These are phyloP conservation scores for Crocodylus rhombifer DNA, from an alignment of 2,797 vertebrate species.

Conservation along the genomic window DNA sequence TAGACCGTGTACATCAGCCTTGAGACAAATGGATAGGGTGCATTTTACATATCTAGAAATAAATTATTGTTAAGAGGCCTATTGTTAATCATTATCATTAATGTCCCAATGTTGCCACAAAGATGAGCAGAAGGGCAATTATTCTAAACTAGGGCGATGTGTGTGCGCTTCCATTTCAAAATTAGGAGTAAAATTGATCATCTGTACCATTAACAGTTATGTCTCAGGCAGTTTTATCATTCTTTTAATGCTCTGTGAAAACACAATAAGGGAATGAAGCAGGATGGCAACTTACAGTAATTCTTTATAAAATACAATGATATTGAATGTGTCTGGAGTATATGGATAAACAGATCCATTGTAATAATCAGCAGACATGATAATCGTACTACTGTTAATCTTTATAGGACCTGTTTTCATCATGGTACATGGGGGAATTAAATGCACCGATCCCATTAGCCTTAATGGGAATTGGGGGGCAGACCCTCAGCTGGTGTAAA, in stretches of 20 bases:
- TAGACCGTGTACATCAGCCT: background rate
- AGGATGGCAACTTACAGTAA: conserved; percentile 51
- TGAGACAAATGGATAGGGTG: conserved; percentile 29
- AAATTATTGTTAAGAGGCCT: conserved; percentile 48
- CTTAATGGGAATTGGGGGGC: conserved; percentile 25
- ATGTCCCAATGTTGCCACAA: conserved; percentile 14
- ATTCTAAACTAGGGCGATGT: background rate
- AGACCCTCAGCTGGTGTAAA: background rate
- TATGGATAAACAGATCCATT: conserved; percentile 70
- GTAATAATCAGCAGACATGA: conserved; percentile 30
- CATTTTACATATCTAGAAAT: conserved; percentile 47
- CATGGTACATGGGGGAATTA: background rate
- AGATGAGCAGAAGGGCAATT: conserved; percentile 16
- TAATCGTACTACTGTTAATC: background rate
- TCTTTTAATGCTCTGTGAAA: conserved; percentile 62
- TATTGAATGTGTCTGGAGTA: conserved; percentile 50
- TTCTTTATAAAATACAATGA: conserved; percentile 52
- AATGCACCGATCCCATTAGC: conserved; percentile 21
- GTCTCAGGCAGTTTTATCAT: conserved; percentile 63
- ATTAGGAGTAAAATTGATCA: conserved; percentile 66
- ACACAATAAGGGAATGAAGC: conserved; percentile 61
- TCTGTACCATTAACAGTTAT: conserved; percentile 63
- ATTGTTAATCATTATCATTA: conserved; percentile 41
- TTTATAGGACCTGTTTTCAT: conserved; percentile 35
- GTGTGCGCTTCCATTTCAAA: conserved; percentile 12